These are phyloP conservation scores for Globodera rostochiensis DNA, from an alignment of 1,140 invertebrate genomes.

Conservation along the genomic window DNA sequence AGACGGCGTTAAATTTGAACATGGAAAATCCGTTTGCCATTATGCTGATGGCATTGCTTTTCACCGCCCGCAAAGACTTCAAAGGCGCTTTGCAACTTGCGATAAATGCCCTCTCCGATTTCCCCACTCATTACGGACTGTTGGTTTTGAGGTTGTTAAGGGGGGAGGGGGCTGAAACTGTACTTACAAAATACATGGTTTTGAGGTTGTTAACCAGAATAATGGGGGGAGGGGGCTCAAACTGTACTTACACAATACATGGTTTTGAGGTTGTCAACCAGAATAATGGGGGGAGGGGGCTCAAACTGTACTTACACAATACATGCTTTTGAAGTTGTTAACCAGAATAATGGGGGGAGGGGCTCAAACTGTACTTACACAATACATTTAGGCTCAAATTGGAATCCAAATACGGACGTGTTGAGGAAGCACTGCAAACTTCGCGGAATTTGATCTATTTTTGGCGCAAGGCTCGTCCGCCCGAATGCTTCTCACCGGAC, in stretches of 20 bases:
- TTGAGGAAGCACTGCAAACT: slow-evolving; percentile 59
- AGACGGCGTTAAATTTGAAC: slow-evolving; percentile 54
- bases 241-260: too few relatives aligned
- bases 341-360: too few relatives aligned
- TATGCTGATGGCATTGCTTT: slow-evolving; percentile 62
- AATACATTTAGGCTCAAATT: slow-evolving; percentile 40
- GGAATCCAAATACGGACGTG: slow-evolving; percentile 58
- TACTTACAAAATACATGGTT: too few relatives aligned
- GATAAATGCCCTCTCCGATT: slow-evolving; percentile 55
- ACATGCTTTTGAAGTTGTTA: slow-evolving; percentile 55
- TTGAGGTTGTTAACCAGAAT: slow-evolving; percentile 47
- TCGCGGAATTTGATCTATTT: slow-evolving; percentile 56
- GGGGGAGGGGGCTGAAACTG: background rate
- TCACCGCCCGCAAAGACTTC: slow-evolving; percentile 60
- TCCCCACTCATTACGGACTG: slow-evolving; percentile 63
- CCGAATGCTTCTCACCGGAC: slow-evolving; percentile 25
- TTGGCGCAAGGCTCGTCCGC: slow-evolving; percentile 42
- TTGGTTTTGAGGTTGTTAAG: slow-evolving; percentile 52
- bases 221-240: background rate
- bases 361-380: background rate
- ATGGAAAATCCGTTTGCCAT: slow-evolving; percentile 57
- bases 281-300: too few relatives aligned
- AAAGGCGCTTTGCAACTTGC: slow-evolving; percentile 61
- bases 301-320: background rate
- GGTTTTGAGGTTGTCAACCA: slow-evolving; percentile 51